phyloP scores from a whole-genome alignment of 2,113 vertebrate species.

The Panurus biarmicus region DNA sequence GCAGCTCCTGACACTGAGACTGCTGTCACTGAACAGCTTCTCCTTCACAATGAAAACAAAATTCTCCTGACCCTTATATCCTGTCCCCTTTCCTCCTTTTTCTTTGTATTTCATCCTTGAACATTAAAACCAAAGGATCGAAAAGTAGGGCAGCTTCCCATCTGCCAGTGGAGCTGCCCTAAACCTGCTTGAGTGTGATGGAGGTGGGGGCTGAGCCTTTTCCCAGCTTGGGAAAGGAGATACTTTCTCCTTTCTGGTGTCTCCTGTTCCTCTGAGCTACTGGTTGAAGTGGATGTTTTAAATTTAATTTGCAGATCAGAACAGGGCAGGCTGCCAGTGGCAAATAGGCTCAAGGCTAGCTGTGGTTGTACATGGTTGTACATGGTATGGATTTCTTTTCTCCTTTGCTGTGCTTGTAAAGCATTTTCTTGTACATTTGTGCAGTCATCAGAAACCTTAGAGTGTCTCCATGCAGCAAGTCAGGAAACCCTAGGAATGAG shows the following conservation, averaged over 20 bases:
- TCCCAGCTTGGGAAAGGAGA: neutral
- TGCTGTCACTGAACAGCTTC: neutral
- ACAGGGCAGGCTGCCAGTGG: neutral
- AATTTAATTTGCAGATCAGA: neutral
- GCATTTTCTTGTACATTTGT: neutral
- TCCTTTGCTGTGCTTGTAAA: neutral
- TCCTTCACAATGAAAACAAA: neutral
- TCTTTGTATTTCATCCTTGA: neutral
- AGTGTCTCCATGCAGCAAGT: neutral
- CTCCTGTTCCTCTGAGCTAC: neutral
- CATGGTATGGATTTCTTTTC: neutral
- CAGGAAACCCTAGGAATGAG: neutral
- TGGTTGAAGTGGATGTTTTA: neutral
- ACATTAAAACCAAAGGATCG: neutral
- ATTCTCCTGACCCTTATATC: neutral
- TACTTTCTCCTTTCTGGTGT: neutral
- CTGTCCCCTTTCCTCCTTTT: neutral
- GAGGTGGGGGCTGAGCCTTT: neutral
- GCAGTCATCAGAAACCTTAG: accelerated
- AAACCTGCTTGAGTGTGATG: neutral
- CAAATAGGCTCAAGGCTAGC: neutral
- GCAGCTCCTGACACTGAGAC: neutral
- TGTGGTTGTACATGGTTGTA: neutral
- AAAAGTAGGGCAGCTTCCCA: neutral
- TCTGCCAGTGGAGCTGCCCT: neutral